Evolutionary conservation across 1,140 invertebrate genomes (phyloP).

Genomic region (Drosophila pseudoobscura): DNA sequence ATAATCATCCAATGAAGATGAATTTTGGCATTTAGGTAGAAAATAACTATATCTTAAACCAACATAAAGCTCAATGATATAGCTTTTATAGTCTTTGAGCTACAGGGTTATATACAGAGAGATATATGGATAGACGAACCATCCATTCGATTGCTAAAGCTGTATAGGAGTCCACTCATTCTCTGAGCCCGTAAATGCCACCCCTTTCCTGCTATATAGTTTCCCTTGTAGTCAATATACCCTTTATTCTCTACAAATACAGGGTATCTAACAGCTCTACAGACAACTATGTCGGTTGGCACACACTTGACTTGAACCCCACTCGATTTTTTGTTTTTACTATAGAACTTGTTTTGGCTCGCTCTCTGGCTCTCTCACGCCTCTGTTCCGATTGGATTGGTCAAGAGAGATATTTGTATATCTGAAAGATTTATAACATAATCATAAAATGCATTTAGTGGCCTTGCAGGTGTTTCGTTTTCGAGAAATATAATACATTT

Average conservation of each 20-base stretch:
- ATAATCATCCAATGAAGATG: conserved; percentile 7
- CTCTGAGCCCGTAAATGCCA: too few relatives aligned
- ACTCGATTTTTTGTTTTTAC: conserved; percentile 44
- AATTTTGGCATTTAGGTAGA: too few relatives aligned
- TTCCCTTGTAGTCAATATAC: too few relatives aligned
- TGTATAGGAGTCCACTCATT: too few relatives aligned
- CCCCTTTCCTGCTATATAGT: too few relatives aligned
- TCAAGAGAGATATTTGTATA: not conserved
- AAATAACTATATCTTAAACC: too few relatives aligned
- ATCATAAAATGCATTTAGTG: conserved; percentile 28
- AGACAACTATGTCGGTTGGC: conserved; percentile 67
- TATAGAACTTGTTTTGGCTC: conserved; percentile 62
- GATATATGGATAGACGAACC: too few relatives aligned
- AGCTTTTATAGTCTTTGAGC: too few relatives aligned
- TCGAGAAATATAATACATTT: not conserved
- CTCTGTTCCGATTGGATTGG: not conserved
- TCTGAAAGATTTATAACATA: conserved; percentile 24
- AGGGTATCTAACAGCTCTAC: conserved; percentile 38
- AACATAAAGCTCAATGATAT: too few relatives aligned
- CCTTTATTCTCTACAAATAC: too few relatives aligned
- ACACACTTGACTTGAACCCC: conserved; percentile 46
- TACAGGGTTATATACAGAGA: too few relatives aligned
- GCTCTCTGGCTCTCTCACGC: not conserved
- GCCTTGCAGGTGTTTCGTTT: conserved; percentile 25
- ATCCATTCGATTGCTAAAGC: too few relatives aligned